Percentiles rank a stretch among this genome's conserved stretches.
phyloP scores from a whole-genome alignment of 2,113 vertebrate genomes.

The Labrus mixtus region DNA sequence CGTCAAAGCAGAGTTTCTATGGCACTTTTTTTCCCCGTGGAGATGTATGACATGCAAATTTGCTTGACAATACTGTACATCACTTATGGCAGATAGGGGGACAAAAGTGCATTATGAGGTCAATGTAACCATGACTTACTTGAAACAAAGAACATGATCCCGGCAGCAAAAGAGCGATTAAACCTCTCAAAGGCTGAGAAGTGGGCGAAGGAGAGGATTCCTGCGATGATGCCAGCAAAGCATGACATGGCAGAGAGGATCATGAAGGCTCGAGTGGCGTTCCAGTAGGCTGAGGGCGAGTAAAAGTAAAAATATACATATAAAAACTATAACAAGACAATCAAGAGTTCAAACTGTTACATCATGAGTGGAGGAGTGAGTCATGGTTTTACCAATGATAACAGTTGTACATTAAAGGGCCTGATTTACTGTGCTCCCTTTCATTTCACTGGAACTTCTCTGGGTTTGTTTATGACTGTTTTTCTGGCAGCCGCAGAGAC shows the following conservation, averaged over 20 bases:
- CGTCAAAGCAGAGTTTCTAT: neutral
- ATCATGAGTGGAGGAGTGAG: too few species aligned
- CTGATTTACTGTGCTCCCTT: too few species aligned
- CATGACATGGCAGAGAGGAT: slow-evolving; percentile 91
- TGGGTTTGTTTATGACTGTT: too few species aligned
- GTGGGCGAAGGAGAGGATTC: slow-evolving; percentile 90
- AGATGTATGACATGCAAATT: slow-evolving; percentile 14
- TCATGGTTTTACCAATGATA: too few species aligned
- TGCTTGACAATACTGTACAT: fast-evolving
- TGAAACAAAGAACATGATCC: slow-evolving; percentile 91
- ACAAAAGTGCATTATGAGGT: neutral
- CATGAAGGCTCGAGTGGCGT: slow-evolving; percentile 92
- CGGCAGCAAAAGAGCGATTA: slow-evolving; percentile 89
- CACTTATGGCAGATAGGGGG: neutral
- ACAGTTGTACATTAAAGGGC: too few species aligned
- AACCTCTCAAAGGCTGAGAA: slow-evolving; percentile 88
- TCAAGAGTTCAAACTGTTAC: too few species aligned
- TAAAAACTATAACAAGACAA: neutral
- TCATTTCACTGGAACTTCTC: too few species aligned
- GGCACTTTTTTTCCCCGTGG: neutral
- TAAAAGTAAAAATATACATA: neutral
- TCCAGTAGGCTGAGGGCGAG: slow-evolving; percentile 87
- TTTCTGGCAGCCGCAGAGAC: too few species aligned
- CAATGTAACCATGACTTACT: slow-evolving; percentile 80
- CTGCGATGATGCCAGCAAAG: slow-evolving; percentile 88